These are phyloP conservation scores for Pangasius krempfi DNA, from an alignment of 2,797 vertebrate genomes.

Conservation along the genomic window DNA sequence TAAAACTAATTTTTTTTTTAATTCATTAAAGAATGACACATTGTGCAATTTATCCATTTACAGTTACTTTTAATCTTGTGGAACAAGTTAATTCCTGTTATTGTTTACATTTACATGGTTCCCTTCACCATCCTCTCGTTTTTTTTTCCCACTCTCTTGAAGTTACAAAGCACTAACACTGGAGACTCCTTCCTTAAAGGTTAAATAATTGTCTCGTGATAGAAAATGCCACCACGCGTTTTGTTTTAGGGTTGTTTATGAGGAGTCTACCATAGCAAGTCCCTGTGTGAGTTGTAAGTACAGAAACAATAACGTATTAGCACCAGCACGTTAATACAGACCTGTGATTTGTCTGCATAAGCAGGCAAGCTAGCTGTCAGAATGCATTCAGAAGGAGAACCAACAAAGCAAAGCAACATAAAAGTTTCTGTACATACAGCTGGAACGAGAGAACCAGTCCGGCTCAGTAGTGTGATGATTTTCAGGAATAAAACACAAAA, in stretches of 20 bases:
- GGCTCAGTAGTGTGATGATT: neutral
- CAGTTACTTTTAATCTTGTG: neutral
- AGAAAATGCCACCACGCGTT: neutral
- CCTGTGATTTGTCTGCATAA: too few species aligned
- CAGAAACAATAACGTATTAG: neutral
- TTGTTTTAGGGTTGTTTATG: neutral
- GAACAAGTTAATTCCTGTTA: neutral
- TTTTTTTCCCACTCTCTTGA: neutral
- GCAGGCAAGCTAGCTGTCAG: neutral
- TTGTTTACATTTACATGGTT: neutral
- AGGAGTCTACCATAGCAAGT: neutral
- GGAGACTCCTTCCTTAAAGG: neutral
- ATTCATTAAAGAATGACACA: neutral
- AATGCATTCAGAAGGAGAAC: neutral
- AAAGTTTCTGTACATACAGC: neutral
- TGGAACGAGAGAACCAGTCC: too few species aligned
- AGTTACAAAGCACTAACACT: neutral
- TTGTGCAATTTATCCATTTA: neutral
- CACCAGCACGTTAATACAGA: neutral
- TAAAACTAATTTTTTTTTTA: too few species aligned
- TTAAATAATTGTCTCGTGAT: neutral
- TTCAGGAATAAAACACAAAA: neutral
- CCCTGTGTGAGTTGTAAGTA: neutral
- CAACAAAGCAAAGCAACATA: neutral
- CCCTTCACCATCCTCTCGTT: neutral